Conservation (phyloP, 92 coral and sea anemone species). For the Phymanthus crucifer region DNA sequence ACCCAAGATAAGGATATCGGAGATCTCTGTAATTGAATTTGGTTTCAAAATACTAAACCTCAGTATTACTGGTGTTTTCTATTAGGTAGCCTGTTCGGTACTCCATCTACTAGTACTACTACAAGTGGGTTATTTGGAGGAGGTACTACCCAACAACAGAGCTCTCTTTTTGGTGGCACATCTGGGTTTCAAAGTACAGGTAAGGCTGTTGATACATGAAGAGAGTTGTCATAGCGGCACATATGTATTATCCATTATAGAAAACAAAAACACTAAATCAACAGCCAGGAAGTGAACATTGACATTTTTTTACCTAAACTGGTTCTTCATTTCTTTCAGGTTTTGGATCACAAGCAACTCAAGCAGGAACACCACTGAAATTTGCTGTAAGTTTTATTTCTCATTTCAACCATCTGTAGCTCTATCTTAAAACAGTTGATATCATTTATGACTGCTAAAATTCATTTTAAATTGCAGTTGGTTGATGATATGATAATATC, state of each 20-base stretch:
- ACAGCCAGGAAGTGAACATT: not conserved
- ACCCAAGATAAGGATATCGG: no score
- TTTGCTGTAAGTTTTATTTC: constrained; percentile 71
- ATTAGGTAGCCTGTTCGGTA: constrained; percentile 54
- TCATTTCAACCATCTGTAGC: no score
- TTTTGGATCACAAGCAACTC: constrained; percentile 52
- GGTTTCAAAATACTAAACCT: not conserved
- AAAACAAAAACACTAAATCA: not conserved
- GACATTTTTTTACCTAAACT: not conserved
- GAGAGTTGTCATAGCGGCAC: not conserved
- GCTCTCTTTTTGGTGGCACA: constrained; percentile 26
- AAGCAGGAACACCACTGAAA: constrained; percentile 81
- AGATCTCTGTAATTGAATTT: not conserved
- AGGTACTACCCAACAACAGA: constrained; percentile 26
- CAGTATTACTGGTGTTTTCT: not conserved
- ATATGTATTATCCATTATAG: no score
- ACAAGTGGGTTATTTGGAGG: constrained; percentile 62
- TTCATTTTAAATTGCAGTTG: no score
- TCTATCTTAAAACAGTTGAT: no score
- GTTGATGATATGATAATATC: no score
- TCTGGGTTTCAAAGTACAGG: constrained; percentile 49
- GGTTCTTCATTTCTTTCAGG: constrained; percentile 30
- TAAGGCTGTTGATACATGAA: not conserved
- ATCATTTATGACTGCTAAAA: no score
- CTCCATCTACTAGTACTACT: constrained; percentile 50